Evolutionary conservation across 2,113 vertebrate genomes (phyloP).

Genomic region (Cyprinodon brontotheroides): DNA sequence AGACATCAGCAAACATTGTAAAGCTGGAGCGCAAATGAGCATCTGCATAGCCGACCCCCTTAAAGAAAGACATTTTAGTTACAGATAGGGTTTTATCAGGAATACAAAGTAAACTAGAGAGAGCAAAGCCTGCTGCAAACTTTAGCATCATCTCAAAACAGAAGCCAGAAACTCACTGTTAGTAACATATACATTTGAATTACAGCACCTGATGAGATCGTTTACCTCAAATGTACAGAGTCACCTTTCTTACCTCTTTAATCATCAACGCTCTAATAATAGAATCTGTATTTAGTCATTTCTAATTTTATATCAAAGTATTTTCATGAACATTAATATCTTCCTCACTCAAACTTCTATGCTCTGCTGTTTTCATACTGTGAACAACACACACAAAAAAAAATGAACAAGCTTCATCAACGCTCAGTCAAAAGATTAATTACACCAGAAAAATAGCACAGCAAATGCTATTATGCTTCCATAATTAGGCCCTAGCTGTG

Average conservation of each 20-base stretch:
- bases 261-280: neutral
- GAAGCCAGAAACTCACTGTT: neutral
- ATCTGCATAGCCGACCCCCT: too few relatives aligned
- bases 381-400: conserved; percentile 26
- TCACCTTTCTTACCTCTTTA: neutral
- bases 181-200: neutral
- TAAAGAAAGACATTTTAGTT: too few relatives aligned
- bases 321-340: neutral
- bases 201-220: neutral
- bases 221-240: neutral
- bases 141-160: neutral
- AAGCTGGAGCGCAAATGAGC: too few relatives aligned
- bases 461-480: conserved; percentile 51
- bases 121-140: too few relatives aligned
- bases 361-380: neutral
- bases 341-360: neutral
- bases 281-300: neutral
- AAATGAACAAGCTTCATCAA: conserved; percentile 38
- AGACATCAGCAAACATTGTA: too few relatives aligned
- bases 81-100: too few relatives aligned
- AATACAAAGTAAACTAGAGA: too few relatives aligned
- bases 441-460: conserved; percentile 43
- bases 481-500: conserved; percentile 54
- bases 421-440: conserved; percentile 49
- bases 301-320: neutral